Conservation (phyloP, 2,113 vertebrate genomes). For the Malaclemys terrapin region DNA sequence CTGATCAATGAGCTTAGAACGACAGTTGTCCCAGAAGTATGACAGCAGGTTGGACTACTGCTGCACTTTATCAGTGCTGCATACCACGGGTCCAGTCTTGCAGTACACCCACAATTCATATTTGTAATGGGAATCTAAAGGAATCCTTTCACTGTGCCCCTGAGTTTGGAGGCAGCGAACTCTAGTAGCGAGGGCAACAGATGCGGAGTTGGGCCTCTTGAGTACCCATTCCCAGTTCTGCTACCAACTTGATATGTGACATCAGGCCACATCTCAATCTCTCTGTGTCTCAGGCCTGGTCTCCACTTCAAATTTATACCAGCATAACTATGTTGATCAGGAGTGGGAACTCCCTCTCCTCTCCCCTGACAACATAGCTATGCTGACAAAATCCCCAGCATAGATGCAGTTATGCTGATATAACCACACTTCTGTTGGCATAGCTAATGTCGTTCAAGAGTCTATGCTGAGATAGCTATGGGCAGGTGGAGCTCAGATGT, state of each 20-base stretch:
- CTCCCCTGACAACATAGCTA: no score
- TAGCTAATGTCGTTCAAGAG: no score
- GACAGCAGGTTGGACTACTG: neutral
- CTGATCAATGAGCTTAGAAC: neutral
- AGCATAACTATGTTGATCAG: no score
- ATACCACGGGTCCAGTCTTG: neutral
- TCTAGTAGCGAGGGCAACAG: neutral
- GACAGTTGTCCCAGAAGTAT: conserved; percentile 8
- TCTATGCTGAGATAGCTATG: neutral
- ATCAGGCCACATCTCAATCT: neutral
- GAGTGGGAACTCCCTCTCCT: no score
- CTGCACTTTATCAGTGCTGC: accelerated
- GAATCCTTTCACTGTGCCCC: neutral
- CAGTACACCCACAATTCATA: neutral
- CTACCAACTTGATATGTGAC: neutral
- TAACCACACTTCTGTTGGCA: no score
- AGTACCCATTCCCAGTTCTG: neutral
- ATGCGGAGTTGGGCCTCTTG: neutral
- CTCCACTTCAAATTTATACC: no score
- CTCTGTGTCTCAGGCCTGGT: accelerated
- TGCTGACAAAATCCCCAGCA: no score
- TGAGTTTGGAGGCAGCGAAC: neutral
- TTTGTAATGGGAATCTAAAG: neutral
- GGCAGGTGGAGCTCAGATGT: neutral
- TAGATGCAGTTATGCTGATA: no score